Conservation (phyloP, 2,888 invertebrate species). For the Platerodrilus igneus region DNA sequence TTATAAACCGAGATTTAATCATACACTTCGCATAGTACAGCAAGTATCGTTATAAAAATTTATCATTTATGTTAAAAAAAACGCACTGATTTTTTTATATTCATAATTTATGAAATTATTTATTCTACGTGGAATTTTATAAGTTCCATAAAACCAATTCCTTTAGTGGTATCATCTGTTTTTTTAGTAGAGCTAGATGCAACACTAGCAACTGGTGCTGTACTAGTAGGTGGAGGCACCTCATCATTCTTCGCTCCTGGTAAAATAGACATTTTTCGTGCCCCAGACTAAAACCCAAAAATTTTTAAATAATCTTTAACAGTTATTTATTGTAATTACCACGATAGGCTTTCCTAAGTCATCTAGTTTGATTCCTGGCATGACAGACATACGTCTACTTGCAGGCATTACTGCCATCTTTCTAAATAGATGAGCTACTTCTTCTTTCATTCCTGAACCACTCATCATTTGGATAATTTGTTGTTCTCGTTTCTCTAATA, state of each 20-base stretch:
- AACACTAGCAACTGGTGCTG: neutral
- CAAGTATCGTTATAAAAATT: too few relatives aligned
- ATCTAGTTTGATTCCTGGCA: conserved; percentile 45
- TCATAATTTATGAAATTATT: too few relatives aligned
- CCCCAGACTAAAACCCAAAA: conserved; percentile 12
- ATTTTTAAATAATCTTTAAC: neutral
- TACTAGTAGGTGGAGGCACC: conserved; percentile 1
- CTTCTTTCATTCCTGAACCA: conserved; percentile 42
- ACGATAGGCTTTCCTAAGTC: conserved; percentile 9
- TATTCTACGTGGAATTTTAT: conserved; percentile 28
- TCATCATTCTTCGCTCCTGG: conserved; percentile 15
- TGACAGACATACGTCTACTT: conserved; percentile 47
- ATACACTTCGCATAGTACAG: too few relatives aligned
- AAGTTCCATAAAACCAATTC: conserved; percentile 28
- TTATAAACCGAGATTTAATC: too few relatives aligned
- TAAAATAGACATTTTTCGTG: conserved; percentile 20
- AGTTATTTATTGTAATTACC: neutral
- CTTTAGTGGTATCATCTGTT: conserved; percentile 10
- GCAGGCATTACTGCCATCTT: conserved; percentile 49
- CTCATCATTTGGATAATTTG: conserved; percentile 47
- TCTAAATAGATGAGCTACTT: conserved; percentile 47
- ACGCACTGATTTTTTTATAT: too few relatives aligned
- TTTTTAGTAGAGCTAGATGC: neutral
- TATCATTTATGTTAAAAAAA: too few relatives aligned
- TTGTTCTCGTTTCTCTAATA: conserved; percentile 45